A percentile compares a stretch with the other conserved stretches of the same genome.
Conservation (phyloP, 2,888 invertebrate genomes). For the Catocala nupta region DNA sequence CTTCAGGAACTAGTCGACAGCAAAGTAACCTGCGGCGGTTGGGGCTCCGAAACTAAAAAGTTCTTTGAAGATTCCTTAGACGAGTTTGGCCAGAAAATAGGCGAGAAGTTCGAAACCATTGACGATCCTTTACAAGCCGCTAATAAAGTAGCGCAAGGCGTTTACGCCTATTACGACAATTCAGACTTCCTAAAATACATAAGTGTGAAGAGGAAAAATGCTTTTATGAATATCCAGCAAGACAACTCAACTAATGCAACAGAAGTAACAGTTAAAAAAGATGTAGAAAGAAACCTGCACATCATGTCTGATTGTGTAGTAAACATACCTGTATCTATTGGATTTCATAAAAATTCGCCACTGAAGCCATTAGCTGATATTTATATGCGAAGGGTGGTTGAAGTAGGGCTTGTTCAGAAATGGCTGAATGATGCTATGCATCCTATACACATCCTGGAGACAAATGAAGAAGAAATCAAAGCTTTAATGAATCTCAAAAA, state of each 20-base stretch:
- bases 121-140: slow-evolving; percentile 89
- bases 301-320: slow-evolving; percentile 94
- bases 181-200: slow-evolving; percentile 90
- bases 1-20: slow-evolving; percentile 90
- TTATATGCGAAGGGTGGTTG: slow-evolving; percentile 89
- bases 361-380: slow-evolving; percentile 90
- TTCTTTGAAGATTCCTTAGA: slow-evolving; percentile 92
- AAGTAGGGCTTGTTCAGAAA: slow-evolving; percentile 92
- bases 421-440: slow-evolving; percentile 93
- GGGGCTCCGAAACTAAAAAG: slow-evolving; percentile 90
- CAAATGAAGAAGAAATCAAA: slow-evolving; percentile 88
- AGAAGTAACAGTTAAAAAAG: slow-evolving; percentile 32
- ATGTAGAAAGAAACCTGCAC: slow-evolving; percentile 88
- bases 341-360: slow-evolving; percentile 94
- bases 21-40: slow-evolving; percentile 90
- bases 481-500: slow-evolving; percentile 93
- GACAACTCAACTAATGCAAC: slow-evolving; percentile 64
- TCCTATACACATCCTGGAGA: slow-evolving; percentile 84
- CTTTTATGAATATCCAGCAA: slow-evolving; percentile 58
- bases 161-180: slow-evolving; percentile 94
- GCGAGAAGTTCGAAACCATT: slow-evolving; percentile 89
- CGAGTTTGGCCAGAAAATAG: slow-evolving; percentile 89
- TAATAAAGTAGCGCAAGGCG: slow-evolving; percentile 89
- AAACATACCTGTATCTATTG: slow-evolving; percentile 93
- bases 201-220: slow-evolving; percentile 86